Conservation (phyloP, 1,140 invertebrate species). For the Aplysia californica region DNA sequence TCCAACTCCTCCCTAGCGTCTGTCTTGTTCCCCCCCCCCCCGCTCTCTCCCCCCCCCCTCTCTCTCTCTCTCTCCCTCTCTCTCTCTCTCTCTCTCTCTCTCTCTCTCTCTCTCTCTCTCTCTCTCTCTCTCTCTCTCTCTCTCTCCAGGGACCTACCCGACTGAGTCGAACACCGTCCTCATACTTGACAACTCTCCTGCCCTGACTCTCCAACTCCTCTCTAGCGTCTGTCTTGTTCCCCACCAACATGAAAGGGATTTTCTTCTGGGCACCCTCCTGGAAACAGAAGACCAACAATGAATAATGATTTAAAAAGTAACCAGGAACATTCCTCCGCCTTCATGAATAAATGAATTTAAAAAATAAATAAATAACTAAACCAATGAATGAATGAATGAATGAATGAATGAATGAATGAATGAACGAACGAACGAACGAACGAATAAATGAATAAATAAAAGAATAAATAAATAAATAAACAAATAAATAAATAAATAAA, state of each 20-base stretch:
- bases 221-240: slow-evolving; percentile 72
- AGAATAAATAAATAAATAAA: too few species aligned
- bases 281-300: slow-evolving; percentile 2
- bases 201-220: slow-evolving; percentile 51
- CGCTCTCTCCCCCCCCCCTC: background rate
- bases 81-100: too few species aligned
- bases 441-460: too few species aligned
- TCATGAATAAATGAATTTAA: background rate
- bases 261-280: slow-evolving; percentile 62
- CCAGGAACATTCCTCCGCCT: background rate
- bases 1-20: slow-evolving; percentile 67
- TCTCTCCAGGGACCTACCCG: slow-evolving; percentile 43
- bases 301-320: slow-evolving; percentile 29
- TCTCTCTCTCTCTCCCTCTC: too few species aligned
- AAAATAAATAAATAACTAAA: too few species aligned
- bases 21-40: slow-evolving; percentile 72
- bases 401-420: too few species aligned
- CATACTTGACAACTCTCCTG: slow-evolving; percentile 50
- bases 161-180: slow-evolving; percentile 61
- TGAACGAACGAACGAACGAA: too few species aligned
- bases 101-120: too few species aligned
- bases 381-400: too few species aligned
- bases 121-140: too few species aligned
- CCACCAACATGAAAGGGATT: slow-evolving; percentile 72
- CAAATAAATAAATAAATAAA: too few species aligned